A percentile compares a stretch with the other conserved stretches of the same genome.
Evolutionary conservation across 64 coral and sea anemone species (phyloP).

Genomic region (Trachythela sp.): DNA sequence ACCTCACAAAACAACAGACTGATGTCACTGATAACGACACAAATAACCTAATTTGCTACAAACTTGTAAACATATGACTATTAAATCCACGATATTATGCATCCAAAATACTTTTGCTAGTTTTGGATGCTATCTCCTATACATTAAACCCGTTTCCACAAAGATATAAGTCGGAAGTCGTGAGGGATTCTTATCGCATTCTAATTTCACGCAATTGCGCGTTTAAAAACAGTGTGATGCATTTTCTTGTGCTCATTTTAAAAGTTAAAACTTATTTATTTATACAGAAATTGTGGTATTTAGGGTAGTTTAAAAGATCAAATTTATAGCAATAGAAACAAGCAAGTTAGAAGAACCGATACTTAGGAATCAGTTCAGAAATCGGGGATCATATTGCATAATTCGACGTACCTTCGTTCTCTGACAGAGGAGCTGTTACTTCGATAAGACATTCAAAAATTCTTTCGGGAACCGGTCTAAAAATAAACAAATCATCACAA

Average conservation of each 20-base stretch:
- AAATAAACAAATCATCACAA: neutral
- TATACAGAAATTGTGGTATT: neutral
- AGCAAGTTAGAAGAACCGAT: neutral
- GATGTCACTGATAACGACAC: neutral
- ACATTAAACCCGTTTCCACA: too few relatives aligned
- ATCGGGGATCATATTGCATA: neutral
- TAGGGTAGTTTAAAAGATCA: neutral
- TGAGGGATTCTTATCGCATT: neutral
- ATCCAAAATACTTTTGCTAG: too few relatives aligned
- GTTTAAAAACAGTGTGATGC: neutral
- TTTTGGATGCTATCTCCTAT: too few relatives aligned
- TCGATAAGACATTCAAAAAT: constrained; percentile 5
- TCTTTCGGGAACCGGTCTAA: neutral
- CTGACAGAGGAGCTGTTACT: neutral
- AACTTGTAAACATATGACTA: too few relatives aligned
- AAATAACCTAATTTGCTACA: too few relatives aligned
- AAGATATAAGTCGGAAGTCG: too few relatives aligned
- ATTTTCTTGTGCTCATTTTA: neutral
- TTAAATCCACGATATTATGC: too few relatives aligned
- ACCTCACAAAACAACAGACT: neutral
- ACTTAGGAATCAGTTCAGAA: neutral
- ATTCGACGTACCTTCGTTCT: neutral
- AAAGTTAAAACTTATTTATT: neutral
- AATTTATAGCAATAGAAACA: neutral
- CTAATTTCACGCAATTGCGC: neutral